Conservation (phyloP, 2,113 vertebrate genomes). For the Microtus richardsoni region DNA sequence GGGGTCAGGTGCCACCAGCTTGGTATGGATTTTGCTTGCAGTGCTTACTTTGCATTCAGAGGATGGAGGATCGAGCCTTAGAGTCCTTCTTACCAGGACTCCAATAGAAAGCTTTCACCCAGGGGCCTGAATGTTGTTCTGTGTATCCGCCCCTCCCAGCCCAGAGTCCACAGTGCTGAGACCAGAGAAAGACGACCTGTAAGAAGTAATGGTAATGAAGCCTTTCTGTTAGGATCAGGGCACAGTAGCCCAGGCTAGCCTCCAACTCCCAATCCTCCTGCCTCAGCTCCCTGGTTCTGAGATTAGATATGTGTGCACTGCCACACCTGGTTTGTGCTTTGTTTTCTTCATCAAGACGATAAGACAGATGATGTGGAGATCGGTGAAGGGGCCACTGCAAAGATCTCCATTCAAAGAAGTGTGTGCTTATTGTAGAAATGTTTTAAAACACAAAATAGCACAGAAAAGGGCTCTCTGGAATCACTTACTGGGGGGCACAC, state of each 20-base stretch:
- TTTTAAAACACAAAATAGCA: background rate
- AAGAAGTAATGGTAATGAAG: background rate
- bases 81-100: background rate
- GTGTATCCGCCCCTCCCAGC: background rate
- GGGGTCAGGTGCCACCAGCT: background rate
- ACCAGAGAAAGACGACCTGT: accelerated
- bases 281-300: background rate
- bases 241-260: background rate
- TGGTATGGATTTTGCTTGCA: background rate
- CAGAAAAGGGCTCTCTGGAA: background rate
- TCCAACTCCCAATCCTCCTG: background rate
- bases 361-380: background rate
- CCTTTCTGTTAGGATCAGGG: background rate
- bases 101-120: background rate
- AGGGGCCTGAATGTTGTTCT: background rate
- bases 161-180: accelerated
- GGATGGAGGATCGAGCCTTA: background rate
- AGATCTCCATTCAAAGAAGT: background rate
- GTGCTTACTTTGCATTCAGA: background rate
- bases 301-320: background rate
- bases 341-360: background rate
- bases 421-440: background rate
- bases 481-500: background rate
- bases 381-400: background rate
- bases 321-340: background rate